Conservation (phyloP, 2,888 invertebrate species). For the Tetheella fluctuosa region DNA sequence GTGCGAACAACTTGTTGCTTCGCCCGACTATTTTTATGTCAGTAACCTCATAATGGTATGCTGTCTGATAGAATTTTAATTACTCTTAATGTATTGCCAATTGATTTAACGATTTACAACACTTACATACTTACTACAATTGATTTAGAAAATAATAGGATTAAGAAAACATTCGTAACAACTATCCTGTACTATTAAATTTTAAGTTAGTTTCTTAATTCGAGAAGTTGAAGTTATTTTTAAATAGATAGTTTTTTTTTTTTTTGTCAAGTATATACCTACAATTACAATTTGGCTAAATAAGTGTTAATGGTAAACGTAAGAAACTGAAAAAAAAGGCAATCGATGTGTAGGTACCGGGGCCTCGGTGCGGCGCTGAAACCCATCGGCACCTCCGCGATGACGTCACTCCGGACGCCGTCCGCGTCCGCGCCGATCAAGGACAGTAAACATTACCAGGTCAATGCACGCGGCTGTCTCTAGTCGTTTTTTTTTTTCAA, state of each 20-base stretch:
- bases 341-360: slow-evolving; percentile 21
- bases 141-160: not conserved
- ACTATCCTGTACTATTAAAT: not conserved
- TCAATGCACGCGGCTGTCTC: slow-evolving; percentile 78
- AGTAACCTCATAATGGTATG: slow-evolving; percentile 53
- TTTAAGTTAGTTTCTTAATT: not conserved
- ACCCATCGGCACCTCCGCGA: slow-evolving; percentile 79
- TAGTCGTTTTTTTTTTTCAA: slow-evolving; percentile 60
- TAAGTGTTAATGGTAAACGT: not conserved
- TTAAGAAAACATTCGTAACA: not conserved
- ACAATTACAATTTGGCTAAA: not conserved
- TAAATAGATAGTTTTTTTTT: not conserved
- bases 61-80: slow-evolving; percentile 50
- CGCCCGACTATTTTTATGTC: slow-evolving; percentile 29
- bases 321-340: slow-evolving; percentile 7
- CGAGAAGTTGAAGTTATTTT: not conserved
- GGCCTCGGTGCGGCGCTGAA: slow-evolving; percentile 61
- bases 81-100: slow-evolving; percentile 22
- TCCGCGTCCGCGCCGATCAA: slow-evolving; percentile 65
- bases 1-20: slow-evolving; percentile 31
- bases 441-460: slow-evolving; percentile 83
- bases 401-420: slow-evolving; percentile 72
- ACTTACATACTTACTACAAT: not conserved
- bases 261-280: not conserved
- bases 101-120: not conserved